Conservation (phyloP, 2,113 vertebrate genomes). For the Chloropsis hardwickii region DNA sequence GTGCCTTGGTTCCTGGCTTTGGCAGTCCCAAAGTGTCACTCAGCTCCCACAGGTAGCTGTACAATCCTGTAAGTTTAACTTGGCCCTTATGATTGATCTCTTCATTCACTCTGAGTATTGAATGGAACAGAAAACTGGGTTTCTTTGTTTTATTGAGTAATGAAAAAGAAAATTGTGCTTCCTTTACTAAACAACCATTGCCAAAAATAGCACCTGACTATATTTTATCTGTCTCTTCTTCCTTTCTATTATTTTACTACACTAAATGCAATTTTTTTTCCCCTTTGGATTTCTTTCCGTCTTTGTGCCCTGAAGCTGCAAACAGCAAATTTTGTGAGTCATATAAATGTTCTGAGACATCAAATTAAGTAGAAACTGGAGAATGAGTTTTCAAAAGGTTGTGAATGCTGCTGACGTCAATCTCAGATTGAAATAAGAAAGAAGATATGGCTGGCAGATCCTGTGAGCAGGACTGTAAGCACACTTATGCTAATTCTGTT, state of each 20-base stretch:
- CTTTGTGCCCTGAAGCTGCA: slow-evolving; percentile 48
- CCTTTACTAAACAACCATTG: slow-evolving; percentile 22
- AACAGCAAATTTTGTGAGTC: slow-evolving; percentile 64
- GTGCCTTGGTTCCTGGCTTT: neutral
- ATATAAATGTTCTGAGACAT: slow-evolving; percentile 59
- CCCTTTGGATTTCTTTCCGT: neutral
- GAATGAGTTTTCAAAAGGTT: slow-evolving; percentile 64
- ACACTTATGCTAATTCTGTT: slow-evolving; percentile 60
- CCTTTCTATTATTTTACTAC: slow-evolving; percentile 51
- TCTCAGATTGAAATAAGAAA: slow-evolving; percentile 50
- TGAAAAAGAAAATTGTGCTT: neutral
- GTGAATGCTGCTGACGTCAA: slow-evolving; percentile 69
- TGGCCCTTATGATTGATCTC: neutral
- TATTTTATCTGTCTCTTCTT: slow-evolving; percentile 41
- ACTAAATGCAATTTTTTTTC: slow-evolving; percentile 49
- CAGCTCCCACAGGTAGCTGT: neutral
- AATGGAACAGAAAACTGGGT: slow-evolving; percentile 11
- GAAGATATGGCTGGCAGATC: slow-evolving; percentile 48
- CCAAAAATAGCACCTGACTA: slow-evolving; percentile 12
- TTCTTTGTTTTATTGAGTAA: slow-evolving; percentile 20
- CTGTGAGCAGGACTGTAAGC: slow-evolving; percentile 26
- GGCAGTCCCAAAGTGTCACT: neutral
- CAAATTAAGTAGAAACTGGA: slow-evolving; percentile 65
- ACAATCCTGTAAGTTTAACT: neutral
- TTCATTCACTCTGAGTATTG: neutral